Percentiles rank a stretch among this genome's conserved stretches.
phyloP scores from a whole-genome alignment of 1,140 invertebrate genomes.

The Chymomyza costata region DNA sequence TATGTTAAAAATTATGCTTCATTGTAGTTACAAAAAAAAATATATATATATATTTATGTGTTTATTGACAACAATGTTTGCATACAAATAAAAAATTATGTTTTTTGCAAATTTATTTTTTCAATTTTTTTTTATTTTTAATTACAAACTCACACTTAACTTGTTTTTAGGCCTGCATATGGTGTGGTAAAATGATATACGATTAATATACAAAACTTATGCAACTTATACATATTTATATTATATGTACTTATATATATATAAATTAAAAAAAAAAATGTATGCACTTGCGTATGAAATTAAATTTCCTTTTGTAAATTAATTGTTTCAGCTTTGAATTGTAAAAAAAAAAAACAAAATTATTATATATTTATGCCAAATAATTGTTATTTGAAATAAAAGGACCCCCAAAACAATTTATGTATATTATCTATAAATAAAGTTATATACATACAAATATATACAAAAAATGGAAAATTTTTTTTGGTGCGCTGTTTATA shows the following conservation, averaged over 20 bases:
- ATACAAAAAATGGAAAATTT: conserved; percentile 15
- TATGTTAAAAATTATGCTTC: conserved; percentile 40
- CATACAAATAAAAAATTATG: conserved; percentile 27
- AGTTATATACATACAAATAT: conserved; percentile 32
- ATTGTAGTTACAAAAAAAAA: conserved; percentile 48
- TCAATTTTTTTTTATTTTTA: conserved; percentile 16
- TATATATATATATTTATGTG: conserved; percentile 9
- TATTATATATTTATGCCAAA: conserved; percentile 4
- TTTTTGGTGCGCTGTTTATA: background rate
- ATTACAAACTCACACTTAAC: background rate
- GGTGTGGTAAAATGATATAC: conserved; percentile 68
- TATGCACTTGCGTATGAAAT: conserved; percentile 5
- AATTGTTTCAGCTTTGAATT: conserved; percentile 47
- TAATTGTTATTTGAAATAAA: no score
- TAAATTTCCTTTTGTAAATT: conserved; percentile 48
- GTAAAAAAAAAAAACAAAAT: conserved; percentile 12
- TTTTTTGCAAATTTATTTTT: conserved; percentile 16
- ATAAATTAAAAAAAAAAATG: conserved; percentile 7
- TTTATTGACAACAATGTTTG: conserved; percentile 22
- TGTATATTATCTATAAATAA: conserved; percentile 43
- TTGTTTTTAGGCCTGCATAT: conserved; percentile 53
- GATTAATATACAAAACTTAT: conserved; percentile 10
- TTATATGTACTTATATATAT: conserved; percentile 5
- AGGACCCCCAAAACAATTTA: conserved; percentile 25
- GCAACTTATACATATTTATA: conserved; percentile 2